Base-by-base conservation (phyloP, 2,113 vertebrate species). In the Erythrocercus mccallii region DNA sequence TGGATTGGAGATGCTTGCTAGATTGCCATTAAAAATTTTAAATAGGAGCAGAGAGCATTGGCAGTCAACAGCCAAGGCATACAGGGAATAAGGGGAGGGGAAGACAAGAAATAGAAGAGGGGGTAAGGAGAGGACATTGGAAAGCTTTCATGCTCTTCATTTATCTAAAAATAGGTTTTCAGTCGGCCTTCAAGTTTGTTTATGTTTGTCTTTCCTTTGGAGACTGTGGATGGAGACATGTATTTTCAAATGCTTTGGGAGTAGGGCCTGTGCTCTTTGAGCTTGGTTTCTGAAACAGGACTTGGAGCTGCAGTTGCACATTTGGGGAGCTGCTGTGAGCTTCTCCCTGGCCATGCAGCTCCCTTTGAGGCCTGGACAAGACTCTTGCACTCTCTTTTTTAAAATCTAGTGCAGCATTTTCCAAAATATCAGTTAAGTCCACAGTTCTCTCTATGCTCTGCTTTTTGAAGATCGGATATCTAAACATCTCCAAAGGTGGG, bases 101-200 rank as follows among this genome's bases (percentile, higher is more conserved):
- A 74, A 60, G 44, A 61, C 25, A 92, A 91, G 69, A 91, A 96
- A 62, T 65, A 91, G 71, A 65, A 81, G n/a, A 62, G 27, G 21
- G 51, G 27, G 15, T 81, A 78, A 84, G 72, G 61, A 64, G 72
- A 91, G 71, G 72, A 74, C 25, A 16, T 12, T 83, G 72, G 82
- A 83, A 76, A 92, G 72, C 51, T 78, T 91, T 93, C 1, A 2
- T 83, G 42, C 25, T 85, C 48, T 93, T 96, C 71, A 78, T 92
- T 96, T 87, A 69, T 83, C 87, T 88, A 92, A 95, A 96, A 95
- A 92, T 84, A 92, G 69, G 28, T 40, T 93, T 77, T 73, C 51
- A 35, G 58, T 40, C 76, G 86, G 71, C 62, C 33, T 58, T 77
- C 23, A 58, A 58, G 81, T 87, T 91, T 94, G 84, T 95, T 94